Percentiles rank a stretch among this genome's conserved stretches.
phyloP scores from a whole-genome alignment of 2,888 invertebrate genomes.

The Pterostichus niger region DNA sequence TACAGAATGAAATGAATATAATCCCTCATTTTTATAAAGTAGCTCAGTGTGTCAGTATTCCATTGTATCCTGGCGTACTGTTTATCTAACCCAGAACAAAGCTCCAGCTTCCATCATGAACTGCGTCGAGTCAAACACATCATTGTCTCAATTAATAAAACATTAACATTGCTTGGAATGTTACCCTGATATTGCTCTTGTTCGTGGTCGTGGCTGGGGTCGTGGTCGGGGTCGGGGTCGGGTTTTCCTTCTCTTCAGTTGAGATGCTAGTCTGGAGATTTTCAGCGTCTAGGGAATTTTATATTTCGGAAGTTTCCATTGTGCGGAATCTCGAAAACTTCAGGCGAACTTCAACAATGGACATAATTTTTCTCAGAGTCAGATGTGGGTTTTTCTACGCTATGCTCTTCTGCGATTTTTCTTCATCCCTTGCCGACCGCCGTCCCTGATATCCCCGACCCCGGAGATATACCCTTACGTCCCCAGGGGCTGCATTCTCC shows the following conservation, averaged over 20 bases:
- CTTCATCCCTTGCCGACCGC: conserved; percentile 39
- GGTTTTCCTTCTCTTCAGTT: neutral
- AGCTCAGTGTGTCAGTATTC: too few relatives aligned
- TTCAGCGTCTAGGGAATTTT: conserved; percentile 60
- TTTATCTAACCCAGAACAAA: too few relatives aligned
- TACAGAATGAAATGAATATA: too few relatives aligned
- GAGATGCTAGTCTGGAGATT: neutral
- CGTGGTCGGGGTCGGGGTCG: too few relatives aligned
- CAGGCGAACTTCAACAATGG: conserved; percentile 62
- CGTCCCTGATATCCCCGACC: conserved; percentile 14
- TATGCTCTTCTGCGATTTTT: conserved; percentile 35
- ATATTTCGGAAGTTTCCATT: conserved; percentile 65
- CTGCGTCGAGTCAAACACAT: too few relatives aligned
- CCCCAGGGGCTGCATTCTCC: neutral
- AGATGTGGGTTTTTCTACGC: conserved; percentile 48
- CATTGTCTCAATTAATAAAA: too few relatives aligned
- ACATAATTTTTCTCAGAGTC: conserved; percentile 59
- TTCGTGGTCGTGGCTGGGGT: too few relatives aligned
- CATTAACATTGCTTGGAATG: too few relatives aligned
- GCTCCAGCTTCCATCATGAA: too few relatives aligned
- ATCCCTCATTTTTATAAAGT: too few relatives aligned
- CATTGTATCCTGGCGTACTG: too few relatives aligned
- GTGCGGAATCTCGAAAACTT: conserved; percentile 60
- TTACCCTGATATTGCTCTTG: too few relatives aligned
- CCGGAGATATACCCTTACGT: conserved; percentile 5